Evolutionary conservation across 2,888 invertebrate genomes (phyloP), one percentile per base, ranked within the genome.

Genomic region (Orchesella flavescens): DNA sequence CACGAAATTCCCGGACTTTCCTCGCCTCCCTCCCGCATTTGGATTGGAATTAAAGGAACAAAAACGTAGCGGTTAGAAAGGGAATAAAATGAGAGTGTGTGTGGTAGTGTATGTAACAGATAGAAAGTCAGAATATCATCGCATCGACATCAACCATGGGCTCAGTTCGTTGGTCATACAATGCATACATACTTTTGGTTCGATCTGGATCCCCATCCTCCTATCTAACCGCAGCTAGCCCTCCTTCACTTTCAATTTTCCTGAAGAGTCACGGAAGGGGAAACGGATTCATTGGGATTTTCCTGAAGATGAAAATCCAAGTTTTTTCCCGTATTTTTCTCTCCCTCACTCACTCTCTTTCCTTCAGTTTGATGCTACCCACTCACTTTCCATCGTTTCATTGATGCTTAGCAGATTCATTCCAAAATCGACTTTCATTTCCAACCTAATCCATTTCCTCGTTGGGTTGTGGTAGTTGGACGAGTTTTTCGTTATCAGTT

Each of bases 201-300:
- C n/a, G 15, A 53, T 53, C 15, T 53, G 4, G n/a, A 53, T 17
- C n/a, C 15, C 3, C 49, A 12, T 49, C 49, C 10, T 17, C 17
- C 15, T n/a, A n/a, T 53, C n/a, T 53, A 17, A 53, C 53, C 53
- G 17, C 53, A 53, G 53, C 53, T 53, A 21, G 12, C 17, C 12
- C 17, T 17, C 59, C 2, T 59, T 59, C 59, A 59, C 59, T 59
- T 59, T 17, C 12, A 34, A 59, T 59, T 59, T 17, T 15, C 12
- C 17, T 13, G 23, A 59, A 21, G 23, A 21, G 17, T 59, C 23
- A 17, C 12, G 59, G 23, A 59, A 21, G 21, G 59, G 59, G 53
- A 53, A 17, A 17, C 12, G 19, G 59, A 59, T 59, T 59, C 23
- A 59, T 59, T 21, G 19, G 59, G 59, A 59, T 59, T 59, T 59